phyloP scores from a whole-genome alignment of 2,888 invertebrate genomes.

The Eretmocerus hayati region DNA sequence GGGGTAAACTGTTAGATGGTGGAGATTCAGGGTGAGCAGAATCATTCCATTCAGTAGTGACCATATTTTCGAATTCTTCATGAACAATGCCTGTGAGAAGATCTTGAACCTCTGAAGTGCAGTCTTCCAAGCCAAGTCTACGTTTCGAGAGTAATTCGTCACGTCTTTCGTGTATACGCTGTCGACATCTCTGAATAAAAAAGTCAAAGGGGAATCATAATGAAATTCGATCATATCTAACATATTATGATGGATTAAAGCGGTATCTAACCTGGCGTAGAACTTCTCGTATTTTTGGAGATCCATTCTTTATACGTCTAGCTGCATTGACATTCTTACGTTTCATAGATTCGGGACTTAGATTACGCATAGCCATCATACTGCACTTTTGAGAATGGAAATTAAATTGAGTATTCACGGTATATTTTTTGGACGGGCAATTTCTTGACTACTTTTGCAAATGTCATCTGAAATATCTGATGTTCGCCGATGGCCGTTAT shows the following conservation, averaged over 20 bases:
- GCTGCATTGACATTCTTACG: constrained; percentile 16
- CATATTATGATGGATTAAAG: not conserved
- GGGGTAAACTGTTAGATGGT: not conserved
- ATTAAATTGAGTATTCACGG: not conserved
- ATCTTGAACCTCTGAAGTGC: constrained; percentile 26
- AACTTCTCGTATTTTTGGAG: constrained; percentile 20
- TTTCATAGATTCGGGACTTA: constrained; percentile 13
- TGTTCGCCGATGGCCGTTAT: too few species aligned
- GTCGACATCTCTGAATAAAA: constrained; percentile 34
- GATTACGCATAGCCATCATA: constrained; percentile 5
- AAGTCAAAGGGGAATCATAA: too few species aligned
- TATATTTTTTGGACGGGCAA: not conserved
- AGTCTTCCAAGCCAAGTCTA: constrained; percentile 28
- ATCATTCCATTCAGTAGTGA: constrained; percentile 21
- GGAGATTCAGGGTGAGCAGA: constrained; percentile 1
- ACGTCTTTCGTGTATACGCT: constrained; percentile 37
- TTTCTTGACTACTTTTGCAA: too few species aligned
- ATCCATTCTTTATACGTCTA: constrained; percentile 20
- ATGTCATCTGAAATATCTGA: too few species aligned
- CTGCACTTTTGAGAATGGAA: not conserved
- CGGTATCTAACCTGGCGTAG: constrained; percentile 18
- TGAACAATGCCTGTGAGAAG: constrained; percentile 35
- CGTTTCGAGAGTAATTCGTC: constrained; percentile 32
- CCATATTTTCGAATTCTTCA: constrained; percentile 34
- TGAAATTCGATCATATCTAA: not conserved